Conservation (phyloP, 2,888 invertebrate species). For the Pseudococcus jackbeardsleyi region DNA sequence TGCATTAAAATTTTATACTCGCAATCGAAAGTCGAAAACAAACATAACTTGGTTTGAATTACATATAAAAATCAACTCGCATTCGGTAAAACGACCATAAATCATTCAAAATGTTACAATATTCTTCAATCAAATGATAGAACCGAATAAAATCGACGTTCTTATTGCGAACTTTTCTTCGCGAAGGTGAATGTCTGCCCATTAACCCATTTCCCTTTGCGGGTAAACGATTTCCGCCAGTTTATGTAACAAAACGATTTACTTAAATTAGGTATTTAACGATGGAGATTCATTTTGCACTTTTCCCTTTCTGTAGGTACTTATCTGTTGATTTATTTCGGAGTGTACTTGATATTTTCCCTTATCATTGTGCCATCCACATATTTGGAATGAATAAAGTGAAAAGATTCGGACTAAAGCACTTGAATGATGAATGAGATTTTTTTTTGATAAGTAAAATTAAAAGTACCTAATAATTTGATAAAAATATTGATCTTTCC, state of each 20-base stretch:
- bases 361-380: background rate
- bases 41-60: background rate
- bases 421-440: background rate
- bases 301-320: background rate
- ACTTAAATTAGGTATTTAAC: background rate
- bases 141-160: background rate
- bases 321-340: background rate
- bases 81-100: slow-evolving; percentile 5
- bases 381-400: background rate
- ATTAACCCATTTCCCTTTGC: slow-evolving; percentile 17
- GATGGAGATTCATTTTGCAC: background rate
- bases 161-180: background rate
- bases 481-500: too few species aligned
- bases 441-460: too few species aligned
- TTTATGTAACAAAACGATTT: slow-evolving; percentile 6
- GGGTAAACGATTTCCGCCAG: background rate
- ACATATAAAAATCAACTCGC: background rate
- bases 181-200: background rate
- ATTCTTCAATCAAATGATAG: slow-evolving; percentile 7
- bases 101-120: background rate
- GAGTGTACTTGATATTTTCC: background rate
- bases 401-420: background rate
- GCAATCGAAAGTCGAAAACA: background rate
- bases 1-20: background rate
- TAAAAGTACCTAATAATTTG: too few species aligned